These are phyloP conservation scores for Panagrolaimus sp. DNA, from an alignment of 1,140 invertebrate genomes.

Conservation along the genomic window DNA sequence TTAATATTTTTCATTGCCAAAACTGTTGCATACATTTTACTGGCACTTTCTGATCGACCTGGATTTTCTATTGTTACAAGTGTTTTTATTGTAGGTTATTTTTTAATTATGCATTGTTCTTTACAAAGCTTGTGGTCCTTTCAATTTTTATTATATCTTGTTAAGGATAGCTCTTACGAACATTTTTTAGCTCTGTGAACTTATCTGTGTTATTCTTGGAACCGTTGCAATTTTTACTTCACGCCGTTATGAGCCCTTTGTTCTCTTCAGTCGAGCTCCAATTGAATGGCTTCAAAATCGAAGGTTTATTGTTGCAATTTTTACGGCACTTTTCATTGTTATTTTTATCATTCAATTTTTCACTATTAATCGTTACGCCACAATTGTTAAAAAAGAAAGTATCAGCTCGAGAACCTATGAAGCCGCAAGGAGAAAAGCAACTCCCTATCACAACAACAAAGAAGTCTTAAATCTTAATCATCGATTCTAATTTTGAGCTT, in stretches of 20 bases:
- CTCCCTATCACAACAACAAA: slow-evolving; percentile 5
- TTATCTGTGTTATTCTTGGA: neutral
- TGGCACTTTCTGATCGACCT: neutral
- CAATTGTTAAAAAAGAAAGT: neutral
- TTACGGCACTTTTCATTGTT: neutral
- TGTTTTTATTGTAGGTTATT: neutral
- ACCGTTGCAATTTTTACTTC: neutral
- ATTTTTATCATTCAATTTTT: neutral
- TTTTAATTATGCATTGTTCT: neutral
- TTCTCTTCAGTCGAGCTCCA: neutral
- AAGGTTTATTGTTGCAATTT: neutral
- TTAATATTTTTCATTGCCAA: neutral
- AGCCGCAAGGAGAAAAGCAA: neutral
- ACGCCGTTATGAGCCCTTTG: neutral
- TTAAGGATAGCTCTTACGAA: too few relatives aligned
- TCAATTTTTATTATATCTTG: neutral
- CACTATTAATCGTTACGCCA: neutral
- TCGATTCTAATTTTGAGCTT: too few relatives aligned
- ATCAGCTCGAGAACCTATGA: neutral
- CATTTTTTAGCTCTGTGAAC: neutral
- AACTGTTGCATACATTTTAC: neutral
- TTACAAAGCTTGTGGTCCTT: neutral
- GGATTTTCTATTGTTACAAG: neutral
- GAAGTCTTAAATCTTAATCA: neutral
- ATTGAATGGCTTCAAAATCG: slow-evolving; percentile 17